Evolutionary conservation across 1,140 invertebrate genomes (phyloP).

Genomic region (Alviniconcha marisindica): DNA sequence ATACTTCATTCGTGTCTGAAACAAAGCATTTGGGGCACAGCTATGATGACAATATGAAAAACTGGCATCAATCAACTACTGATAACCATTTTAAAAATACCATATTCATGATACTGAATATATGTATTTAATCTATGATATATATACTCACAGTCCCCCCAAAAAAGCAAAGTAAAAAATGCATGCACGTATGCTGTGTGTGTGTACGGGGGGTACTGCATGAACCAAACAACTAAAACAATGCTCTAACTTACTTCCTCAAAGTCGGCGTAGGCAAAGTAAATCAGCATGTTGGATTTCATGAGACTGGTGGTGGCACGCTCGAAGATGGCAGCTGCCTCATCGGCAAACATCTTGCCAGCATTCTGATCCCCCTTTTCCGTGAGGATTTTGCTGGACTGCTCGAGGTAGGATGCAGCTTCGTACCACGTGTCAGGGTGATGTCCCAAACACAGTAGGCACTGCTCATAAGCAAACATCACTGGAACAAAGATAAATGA

Average conservation of each 20-base stretch:
- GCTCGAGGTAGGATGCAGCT: conserved; percentile 96
- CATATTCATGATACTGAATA: too few species aligned
- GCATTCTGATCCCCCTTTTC: conserved; percentile 97
- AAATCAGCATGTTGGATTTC: conserved; percentile 93
- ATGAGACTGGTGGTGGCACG: conserved; percentile 88
- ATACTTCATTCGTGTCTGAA: conserved; percentile 90
- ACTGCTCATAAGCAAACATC: conserved; percentile 99
- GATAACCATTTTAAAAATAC: too few species aligned
- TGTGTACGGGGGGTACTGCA: too few species aligned
- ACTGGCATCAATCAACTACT: too few species aligned
- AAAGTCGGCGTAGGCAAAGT: conserved; percentile 99
- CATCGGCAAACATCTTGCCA: conserved; percentile 93
- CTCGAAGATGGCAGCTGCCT: conserved; percentile 95
- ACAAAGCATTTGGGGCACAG: too few species aligned
- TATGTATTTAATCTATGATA: too few species aligned
- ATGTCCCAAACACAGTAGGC: conserved; percentile 95
- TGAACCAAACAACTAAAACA: not conserved
- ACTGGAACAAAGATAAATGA: conserved; percentile 79
- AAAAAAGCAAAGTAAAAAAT: too few species aligned
- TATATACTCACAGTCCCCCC: too few species aligned
- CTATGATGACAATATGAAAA: too few species aligned
- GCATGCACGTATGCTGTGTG: too few species aligned
- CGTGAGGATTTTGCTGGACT: conserved; percentile 92
- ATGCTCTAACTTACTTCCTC: conserved; percentile 84
- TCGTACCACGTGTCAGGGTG: conserved; percentile 99